Conservation (phyloP, 2,888 invertebrate species). For the Drosophila crucigera region DNA sequence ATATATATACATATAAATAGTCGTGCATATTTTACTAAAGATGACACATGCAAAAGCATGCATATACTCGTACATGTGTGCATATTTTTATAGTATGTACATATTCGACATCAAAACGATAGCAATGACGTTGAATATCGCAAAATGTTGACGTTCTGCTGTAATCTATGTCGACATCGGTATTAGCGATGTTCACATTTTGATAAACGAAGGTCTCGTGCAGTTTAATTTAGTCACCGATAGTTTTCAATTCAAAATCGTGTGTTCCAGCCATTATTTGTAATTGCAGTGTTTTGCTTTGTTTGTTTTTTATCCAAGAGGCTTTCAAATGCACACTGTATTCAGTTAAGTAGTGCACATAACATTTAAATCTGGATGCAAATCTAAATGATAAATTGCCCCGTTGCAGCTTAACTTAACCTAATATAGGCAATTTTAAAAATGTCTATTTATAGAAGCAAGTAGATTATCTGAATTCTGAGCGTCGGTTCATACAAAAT, state of each 20-base stretch:
- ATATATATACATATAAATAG: not conserved
- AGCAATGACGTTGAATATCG: slow-evolving; percentile 36
- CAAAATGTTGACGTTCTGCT: slow-evolving; percentile 19
- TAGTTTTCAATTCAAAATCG: not conserved
- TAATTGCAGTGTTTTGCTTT: not conserved
- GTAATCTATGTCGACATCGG: slow-evolving; percentile 46
- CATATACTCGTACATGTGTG: not conserved
- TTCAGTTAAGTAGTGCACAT: not conserved
- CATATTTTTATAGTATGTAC: not conserved
- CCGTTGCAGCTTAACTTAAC: not conserved
- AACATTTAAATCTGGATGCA: not conserved
- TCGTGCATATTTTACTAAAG: not conserved
- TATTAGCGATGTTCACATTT: slow-evolving; percentile 39
- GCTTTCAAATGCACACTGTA: slow-evolving; percentile 11
- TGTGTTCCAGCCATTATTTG: not conserved
- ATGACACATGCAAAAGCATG: not conserved
- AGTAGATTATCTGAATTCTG: not conserved
- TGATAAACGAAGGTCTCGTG: not conserved
- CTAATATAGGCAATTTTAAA: not conserved
- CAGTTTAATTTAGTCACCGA: not conserved
- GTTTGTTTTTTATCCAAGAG: slow-evolving; percentile 12
- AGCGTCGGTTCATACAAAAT: not conserved
- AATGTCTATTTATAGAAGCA: not conserved
- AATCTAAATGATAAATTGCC: not conserved
- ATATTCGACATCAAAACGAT: slow-evolving; percentile 14